Evolutionary conservation across 2,113 vertebrate species (phyloP).

Genomic region (Xiphophorus hellerii): DNA sequence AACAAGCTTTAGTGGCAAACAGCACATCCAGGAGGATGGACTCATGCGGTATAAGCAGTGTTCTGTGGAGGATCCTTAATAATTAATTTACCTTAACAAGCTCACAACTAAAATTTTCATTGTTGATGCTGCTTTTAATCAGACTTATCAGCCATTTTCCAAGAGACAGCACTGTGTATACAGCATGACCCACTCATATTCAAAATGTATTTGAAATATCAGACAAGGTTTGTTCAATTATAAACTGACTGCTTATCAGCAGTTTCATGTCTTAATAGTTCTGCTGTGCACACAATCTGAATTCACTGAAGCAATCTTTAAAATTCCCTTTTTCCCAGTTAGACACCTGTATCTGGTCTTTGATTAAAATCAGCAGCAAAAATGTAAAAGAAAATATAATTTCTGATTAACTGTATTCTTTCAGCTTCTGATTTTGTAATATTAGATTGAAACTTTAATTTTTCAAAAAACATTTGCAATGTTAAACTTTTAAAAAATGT

Average conservation of each 20-base stretch:
- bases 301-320: background rate
- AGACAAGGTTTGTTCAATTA: background rate
- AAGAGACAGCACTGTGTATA: background rate
- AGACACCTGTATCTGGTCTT: background rate
- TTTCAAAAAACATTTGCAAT: too few relatives aligned
- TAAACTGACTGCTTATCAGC: background rate
- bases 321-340: background rate
- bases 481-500: too few relatives aligned
- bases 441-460: too few relatives aligned
- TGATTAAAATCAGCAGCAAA: background rate
- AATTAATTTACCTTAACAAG: background rate
- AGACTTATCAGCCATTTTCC: background rate
- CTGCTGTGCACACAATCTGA: background rate
- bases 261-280: background rate
- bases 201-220: background rate
- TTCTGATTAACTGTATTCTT: background rate
- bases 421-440: background rate
- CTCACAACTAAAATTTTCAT: background rate
- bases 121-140: background rate
- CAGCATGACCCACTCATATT: background rate
- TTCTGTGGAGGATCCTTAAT: too few relatives aligned
- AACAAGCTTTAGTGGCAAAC: slow-evolving; percentile 23
- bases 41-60: slow-evolving; percentile 10
- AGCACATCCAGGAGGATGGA: slow-evolving; percentile 40
- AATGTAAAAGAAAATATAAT: background rate